These are phyloP conservation scores for Vireo altiloquus DNA, from an alignment of 2,113 vertebrate genomes.

Conservation along the genomic window DNA sequence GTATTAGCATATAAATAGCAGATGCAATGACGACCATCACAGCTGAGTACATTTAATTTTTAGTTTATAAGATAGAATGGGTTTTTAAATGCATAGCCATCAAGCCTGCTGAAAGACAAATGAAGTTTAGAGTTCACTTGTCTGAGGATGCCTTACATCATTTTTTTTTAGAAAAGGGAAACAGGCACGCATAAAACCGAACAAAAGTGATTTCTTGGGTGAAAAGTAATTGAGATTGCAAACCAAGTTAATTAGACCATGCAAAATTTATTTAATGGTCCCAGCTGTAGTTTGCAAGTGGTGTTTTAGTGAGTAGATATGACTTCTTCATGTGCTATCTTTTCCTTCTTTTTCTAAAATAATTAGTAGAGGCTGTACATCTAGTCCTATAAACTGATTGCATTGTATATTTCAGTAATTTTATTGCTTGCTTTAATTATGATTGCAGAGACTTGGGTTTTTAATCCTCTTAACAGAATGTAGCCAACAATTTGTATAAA, in stretches of 20 bases:
- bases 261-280: conserved; percentile 77
- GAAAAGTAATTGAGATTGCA: conserved; percentile 81
- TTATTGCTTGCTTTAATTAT: conserved; percentile 70
- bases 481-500: conserved; percentile 28
- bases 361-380: conserved; percentile 36
- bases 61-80: conserved; percentile 99
- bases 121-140: conserved; percentile 94
- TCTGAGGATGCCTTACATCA: conserved; percentile 84
- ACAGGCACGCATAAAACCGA: conserved; percentile 79
- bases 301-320: background rate
- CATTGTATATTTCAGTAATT: conserved; percentile 50
- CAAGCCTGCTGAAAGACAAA: conserved; percentile 96
- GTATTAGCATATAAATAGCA: conserved; percentile 99
- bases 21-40: conserved; percentile 93
- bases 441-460: conserved; percentile 44
- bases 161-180: conserved; percentile 78
- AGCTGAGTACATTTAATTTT: conserved; percentile 99
- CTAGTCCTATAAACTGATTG: conserved; percentile 15
- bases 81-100: conserved; percentile 96
- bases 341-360: conserved; percentile 13
- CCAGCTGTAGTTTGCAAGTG: conserved; percentile 50
- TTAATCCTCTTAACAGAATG: conserved; percentile 60
- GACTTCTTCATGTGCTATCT: background rate
- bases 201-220: conserved; percentile 74
- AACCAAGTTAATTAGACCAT: conserved; percentile 80